Conservation (phyloP, 2,888 invertebrate species). For the Drosophila algonquin region DNA sequence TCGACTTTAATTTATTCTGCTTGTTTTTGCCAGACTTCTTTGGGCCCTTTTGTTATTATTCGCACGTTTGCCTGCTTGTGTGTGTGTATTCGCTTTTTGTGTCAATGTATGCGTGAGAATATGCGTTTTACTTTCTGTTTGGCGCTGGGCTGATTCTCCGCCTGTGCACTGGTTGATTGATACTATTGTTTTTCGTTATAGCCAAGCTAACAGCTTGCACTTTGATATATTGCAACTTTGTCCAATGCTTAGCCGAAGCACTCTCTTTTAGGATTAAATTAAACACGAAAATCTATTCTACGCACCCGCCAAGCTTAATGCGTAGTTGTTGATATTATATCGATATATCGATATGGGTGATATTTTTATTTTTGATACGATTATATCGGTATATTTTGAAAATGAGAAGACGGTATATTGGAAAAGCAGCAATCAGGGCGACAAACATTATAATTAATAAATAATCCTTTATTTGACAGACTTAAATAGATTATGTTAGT, state of each 20-base stretch:
- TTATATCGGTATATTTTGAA: no score
- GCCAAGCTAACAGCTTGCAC: constrained; percentile 19
- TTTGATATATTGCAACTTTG: constrained; percentile 43
- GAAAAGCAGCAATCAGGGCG: no score
- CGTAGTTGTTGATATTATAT: constrained; percentile 41
- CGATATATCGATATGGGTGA: no score
- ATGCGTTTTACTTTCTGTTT: constrained; percentile 74
- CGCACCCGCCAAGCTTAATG: constrained; percentile 74
- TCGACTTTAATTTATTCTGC: constrained; percentile 60
- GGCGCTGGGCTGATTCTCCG: constrained; percentile 60
- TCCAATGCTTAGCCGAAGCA: constrained; percentile 32
- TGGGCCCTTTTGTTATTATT: constrained; percentile 60
- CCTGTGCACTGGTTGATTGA: constrained; percentile 42
- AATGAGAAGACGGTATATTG: no score
- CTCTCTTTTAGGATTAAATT: constrained; percentile 39
- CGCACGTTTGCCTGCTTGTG: constrained; percentile 34
- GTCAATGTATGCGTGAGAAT: constrained; percentile 70
- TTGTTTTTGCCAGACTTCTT: constrained; percentile 52
- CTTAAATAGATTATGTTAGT: no score
- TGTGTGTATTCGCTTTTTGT: constrained; percentile 41
- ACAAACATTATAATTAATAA: no score
- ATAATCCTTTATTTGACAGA: no score
- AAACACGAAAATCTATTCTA: constrained; percentile 59
- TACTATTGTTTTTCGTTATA: constrained; percentile 43
- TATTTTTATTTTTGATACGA: no score